Conservation (phyloP, 2,797 vertebrate genomes). For the Malurus leucopterus region DNA sequence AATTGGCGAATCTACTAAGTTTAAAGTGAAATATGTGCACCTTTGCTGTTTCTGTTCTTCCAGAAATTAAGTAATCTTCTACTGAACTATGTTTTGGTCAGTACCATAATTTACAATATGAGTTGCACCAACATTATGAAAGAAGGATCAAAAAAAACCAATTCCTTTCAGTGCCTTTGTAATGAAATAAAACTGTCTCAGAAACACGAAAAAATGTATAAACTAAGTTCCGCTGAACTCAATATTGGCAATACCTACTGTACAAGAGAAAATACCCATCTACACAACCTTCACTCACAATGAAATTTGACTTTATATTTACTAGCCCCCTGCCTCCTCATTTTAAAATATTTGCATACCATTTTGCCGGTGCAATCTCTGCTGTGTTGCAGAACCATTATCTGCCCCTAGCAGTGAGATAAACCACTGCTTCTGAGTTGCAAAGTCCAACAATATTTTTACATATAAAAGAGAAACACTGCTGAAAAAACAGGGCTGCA, state of each 20-base stretch:
- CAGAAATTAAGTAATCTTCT: background rate
- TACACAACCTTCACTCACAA: background rate
- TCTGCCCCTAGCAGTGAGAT: slow-evolving; percentile 15
- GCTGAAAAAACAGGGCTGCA: background rate
- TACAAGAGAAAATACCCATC: background rate
- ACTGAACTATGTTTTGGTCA: background rate
- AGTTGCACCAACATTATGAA: background rate
- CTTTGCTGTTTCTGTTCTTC: background rate
- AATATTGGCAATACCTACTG: background rate
- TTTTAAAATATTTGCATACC: slow-evolving; percentile 23
- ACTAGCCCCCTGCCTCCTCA: background rate
- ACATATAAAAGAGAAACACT: slow-evolving; percentile 34
- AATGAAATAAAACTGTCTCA: background rate
- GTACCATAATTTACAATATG: background rate
- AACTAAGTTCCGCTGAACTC: background rate
- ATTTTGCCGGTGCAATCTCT: background rate
- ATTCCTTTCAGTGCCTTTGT: background rate
- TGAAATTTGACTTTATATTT: background rate
- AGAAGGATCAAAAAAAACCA: background rate
- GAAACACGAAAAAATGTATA: background rate
- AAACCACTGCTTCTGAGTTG: slow-evolving; percentile 14
- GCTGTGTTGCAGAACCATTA: background rate
- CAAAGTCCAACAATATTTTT: slow-evolving; percentile 37
- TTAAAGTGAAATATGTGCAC: background rate
- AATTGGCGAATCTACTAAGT: background rate